phyloP scores from a whole-genome alignment of 1,140 invertebrate genomes.

The Drosophila tristis region DNA sequence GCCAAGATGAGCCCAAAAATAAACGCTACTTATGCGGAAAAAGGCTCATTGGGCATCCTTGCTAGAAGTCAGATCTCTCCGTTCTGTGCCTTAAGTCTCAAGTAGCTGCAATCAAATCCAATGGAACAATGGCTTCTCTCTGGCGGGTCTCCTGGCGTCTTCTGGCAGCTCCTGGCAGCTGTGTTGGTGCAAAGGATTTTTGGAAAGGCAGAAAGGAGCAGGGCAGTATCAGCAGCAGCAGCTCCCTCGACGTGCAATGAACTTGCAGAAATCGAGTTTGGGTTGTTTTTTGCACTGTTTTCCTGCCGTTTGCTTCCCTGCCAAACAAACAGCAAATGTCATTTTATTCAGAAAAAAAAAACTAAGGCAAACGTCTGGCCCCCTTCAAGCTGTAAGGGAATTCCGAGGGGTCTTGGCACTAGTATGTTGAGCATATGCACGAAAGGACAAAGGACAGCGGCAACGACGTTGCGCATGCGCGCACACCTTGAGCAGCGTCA shows the following conservation, averaged over 20 bases:
- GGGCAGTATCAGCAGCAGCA: not conserved
- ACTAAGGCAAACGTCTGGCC: slow-evolving; percentile 33
- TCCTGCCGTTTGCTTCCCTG: slow-evolving; percentile 30
- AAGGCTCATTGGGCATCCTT: slow-evolving; percentile 50
- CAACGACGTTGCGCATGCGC: slow-evolving; percentile 63
- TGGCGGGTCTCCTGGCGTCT: slow-evolving; percentile 17
- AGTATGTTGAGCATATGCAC: slow-evolving; percentile 62
- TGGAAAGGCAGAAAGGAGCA: slow-evolving; percentile 6
- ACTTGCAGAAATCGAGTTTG: slow-evolving; percentile 56
- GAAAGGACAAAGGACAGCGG: slow-evolving; percentile 49
- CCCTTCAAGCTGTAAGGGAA: slow-evolving; percentile 36
- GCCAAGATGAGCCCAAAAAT: slow-evolving; percentile 69
- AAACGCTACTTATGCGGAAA: slow-evolving; percentile 64
- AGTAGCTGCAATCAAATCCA: slow-evolving; percentile 70
- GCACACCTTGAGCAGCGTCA: slow-evolving; percentile 64
- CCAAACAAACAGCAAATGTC: slow-evolving; percentile 74
- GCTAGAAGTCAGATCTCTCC: slow-evolving; percentile 33
- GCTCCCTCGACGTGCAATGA: slow-evolving; percentile 41
- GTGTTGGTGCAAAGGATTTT: slow-evolving; percentile 71
- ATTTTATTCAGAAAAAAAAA: slow-evolving; percentile 42
- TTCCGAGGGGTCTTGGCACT: slow-evolving; percentile 49
- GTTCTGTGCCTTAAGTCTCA: slow-evolving; percentile 27
- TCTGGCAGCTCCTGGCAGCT: slow-evolving; percentile 51
- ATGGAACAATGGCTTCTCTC: slow-evolving; percentile 50
- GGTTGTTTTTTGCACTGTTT: slow-evolving; percentile 44